phyloP scores from a whole-genome alignment of 2,113 vertebrate genomes.

The Colistium nudipinnis region DNA sequence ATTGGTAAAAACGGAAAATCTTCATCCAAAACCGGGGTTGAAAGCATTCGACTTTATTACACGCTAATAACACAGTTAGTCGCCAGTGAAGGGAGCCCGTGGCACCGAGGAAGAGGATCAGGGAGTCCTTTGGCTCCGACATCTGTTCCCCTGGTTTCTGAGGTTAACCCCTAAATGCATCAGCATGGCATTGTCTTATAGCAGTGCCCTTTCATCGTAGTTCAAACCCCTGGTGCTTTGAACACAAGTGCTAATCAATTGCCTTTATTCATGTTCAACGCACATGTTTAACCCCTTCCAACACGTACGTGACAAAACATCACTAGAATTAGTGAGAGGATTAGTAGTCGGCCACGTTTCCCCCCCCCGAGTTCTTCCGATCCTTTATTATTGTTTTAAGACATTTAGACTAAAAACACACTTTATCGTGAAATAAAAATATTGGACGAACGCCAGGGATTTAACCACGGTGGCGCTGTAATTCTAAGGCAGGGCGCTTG shows the following conservation, averaged over 20 bases:
- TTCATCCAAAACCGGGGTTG: background rate
- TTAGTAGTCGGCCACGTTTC: too few relatives aligned
- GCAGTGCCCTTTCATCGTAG: constrained; percentile 47
- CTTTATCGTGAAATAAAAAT: too few relatives aligned
- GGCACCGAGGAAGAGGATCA: constrained; percentile 18
- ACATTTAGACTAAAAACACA: too few relatives aligned
- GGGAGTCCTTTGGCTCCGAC: constrained; percentile 9
- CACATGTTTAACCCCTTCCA: constrained; percentile 12
- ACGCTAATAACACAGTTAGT: constrained; percentile 10
- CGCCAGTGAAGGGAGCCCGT: constrained; percentile 7
- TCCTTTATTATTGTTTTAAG: too few relatives aligned
- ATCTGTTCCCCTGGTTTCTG: constrained; percentile 60
- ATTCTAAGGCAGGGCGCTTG: too few relatives aligned
- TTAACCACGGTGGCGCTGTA: too few relatives aligned
- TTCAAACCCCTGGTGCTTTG: constrained; percentile 32
- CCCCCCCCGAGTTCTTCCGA: too few relatives aligned
- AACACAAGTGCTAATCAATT: constrained; percentile 22
- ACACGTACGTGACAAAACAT: background rate
- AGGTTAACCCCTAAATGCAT: constrained; percentile 56
- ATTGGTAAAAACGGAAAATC: background rate
- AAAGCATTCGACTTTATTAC: constrained; percentile 13
- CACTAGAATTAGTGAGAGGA: too few relatives aligned
- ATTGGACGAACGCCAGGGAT: too few relatives aligned
- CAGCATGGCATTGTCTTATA: constrained; percentile 50
- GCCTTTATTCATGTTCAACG: constrained; percentile 9